phyloP scores from a whole-genome alignment of 2,888 invertebrate genomes.

The Limnephilus auricula region DNA sequence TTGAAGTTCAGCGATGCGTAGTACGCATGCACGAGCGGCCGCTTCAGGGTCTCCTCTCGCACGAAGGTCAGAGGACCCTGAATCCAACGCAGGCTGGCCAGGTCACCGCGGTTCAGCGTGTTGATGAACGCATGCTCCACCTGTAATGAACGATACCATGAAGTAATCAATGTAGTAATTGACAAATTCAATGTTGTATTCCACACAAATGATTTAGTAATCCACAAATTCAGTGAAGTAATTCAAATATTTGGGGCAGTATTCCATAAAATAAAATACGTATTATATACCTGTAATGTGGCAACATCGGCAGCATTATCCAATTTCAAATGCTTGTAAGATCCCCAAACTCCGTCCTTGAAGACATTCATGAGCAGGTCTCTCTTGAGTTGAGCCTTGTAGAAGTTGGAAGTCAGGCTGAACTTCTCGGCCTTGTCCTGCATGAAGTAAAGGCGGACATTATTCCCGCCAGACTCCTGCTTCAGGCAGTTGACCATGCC shows the following conservation, averaged over 20 bases:
- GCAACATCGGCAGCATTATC: conserved; percentile 74
- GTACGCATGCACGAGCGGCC: conserved; percentile 90
- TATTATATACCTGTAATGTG: conserved; percentile 69
- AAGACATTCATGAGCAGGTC: conserved; percentile 93
- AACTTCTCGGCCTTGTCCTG: conserved; percentile 82
- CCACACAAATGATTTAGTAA: not conserved
- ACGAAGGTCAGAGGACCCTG: conserved; percentile 88
- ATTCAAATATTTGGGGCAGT: not conserved
- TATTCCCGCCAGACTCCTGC: conserved; percentile 90
- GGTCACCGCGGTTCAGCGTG: conserved; percentile 93
- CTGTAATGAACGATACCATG: conserved; percentile 71
- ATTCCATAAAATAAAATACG: not conserved
- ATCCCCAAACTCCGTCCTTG: conserved; percentile 90
- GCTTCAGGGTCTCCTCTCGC: conserved; percentile 71
- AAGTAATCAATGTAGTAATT: not conserved
- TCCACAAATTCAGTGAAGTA: not conserved
- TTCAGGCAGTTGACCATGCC: conserved; percentile 95
- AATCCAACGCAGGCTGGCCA: conserved; percentile 95
- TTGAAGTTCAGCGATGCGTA: conserved; percentile 98
- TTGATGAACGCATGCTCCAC: conserved; percentile 97
- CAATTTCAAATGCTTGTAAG: conserved; percentile 88
- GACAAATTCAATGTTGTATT: not conserved
- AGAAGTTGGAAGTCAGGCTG: conserved; percentile 78
- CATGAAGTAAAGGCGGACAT: conserved; percentile 85
- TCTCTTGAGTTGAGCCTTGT: conserved; percentile 80